Percentiles rank a stretch among this genome's conserved stretches.
Conservation (phyloP, 2,797 vertebrate genomes). For the Synaphobranchus kaupii region DNA sequence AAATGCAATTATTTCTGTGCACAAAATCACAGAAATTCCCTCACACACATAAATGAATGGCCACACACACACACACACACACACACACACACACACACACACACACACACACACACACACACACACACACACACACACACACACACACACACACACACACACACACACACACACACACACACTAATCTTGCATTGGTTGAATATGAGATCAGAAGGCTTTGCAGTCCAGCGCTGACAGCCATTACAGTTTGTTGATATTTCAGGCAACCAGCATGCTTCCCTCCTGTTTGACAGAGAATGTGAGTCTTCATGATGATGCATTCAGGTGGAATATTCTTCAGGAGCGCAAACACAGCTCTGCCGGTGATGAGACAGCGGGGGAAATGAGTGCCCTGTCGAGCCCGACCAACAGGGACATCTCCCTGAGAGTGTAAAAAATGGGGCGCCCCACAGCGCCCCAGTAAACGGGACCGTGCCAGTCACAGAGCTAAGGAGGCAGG, state of each 20-base stretch:
- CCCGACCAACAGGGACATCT: background rate
- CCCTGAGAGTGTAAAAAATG: background rate
- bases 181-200: background rate
- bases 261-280: background rate
- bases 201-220: background rate
- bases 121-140: conserved; percentile 23
- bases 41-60: too few species aligned
- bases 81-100: background rate
- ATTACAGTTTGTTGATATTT: background rate
- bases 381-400: background rate
- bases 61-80: too few species aligned
- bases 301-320: background rate
- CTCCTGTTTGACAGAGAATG: background rate
- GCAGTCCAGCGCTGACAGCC: background rate
- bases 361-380: background rate
- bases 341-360: background rate
- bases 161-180: background rate
- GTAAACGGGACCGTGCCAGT: background rate
- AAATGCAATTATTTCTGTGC: too few species aligned
- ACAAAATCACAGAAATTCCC: too few species aligned
- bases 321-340: background rate
- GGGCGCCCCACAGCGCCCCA: background rate
- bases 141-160: conserved; percentile 18
- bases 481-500: background rate
- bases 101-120: background rate